phyloP scores from a whole-genome alignment of 1,140 invertebrate species.

The Aphis gossypii region DNA sequence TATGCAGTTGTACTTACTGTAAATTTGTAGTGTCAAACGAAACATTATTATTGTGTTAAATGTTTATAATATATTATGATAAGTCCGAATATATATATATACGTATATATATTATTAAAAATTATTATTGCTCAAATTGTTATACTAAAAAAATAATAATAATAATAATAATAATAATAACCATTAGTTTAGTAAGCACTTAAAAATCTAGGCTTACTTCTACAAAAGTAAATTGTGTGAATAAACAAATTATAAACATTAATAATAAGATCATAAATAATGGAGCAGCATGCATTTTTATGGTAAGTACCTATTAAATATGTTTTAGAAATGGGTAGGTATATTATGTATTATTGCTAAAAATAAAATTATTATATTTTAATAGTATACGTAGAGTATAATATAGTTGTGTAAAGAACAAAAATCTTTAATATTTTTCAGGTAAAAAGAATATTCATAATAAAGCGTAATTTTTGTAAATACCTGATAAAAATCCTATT shows the following conservation, averaged over 20 bases:
- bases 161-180: no score
- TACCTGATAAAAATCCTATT: neutral
- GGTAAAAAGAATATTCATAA: neutral
- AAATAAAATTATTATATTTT: neutral
- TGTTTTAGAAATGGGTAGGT: neutral
- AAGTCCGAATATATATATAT: neutral
- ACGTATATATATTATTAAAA: neutral
- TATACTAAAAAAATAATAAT: neutral
- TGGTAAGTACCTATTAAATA: neutral
- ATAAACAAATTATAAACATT: neutral
- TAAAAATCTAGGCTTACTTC: neutral
- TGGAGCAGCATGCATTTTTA: neutral
- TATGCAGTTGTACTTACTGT: neutral
- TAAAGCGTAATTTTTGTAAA: neutral
- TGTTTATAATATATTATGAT: neutral
- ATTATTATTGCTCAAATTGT: neutral
- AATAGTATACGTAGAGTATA: neutral
- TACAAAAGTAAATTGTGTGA: neutral
- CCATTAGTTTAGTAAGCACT: neutral
- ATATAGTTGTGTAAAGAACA: no score
- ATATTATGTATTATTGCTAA: neutral
- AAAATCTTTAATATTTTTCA: neutral
- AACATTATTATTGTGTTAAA: neutral
- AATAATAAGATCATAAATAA: neutral
- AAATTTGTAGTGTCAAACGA: conserved; percentile 24